These are phyloP conservation scores for Prosopocoilus inquinatus DNA, from an alignment of 2,888 invertebrate genomes.

Conservation along the genomic window DNA sequence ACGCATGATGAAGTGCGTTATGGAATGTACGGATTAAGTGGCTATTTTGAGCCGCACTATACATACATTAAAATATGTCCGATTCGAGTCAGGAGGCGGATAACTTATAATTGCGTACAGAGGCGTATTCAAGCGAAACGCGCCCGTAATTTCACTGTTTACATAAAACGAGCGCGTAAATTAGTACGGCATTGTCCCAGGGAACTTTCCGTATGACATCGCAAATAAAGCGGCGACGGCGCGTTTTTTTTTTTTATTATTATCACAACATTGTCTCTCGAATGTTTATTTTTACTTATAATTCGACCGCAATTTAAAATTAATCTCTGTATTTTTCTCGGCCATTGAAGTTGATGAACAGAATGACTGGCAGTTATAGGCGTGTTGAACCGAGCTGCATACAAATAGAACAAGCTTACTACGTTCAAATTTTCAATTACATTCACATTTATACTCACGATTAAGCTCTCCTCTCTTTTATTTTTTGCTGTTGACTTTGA, in stretches of 20 bases:
- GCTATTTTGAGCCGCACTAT: neutral
- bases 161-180: too few relatives aligned
- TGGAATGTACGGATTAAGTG: constrained; percentile 7
- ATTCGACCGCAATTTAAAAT: constrained; percentile 17
- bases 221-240: too few relatives aligned
- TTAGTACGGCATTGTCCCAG: too few relatives aligned
- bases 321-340: constrained; percentile 22
- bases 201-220: too few relatives aligned
- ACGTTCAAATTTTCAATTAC: constrained; percentile 8
- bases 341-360: constrained; percentile 24
- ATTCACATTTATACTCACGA: constrained; percentile 8
- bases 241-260: too few relatives aligned
- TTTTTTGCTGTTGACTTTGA: neutral
- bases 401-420: constrained; percentile 8
- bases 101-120: neutral
- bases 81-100: neutral
- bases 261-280: neutral
- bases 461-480: neutral
- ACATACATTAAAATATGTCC: constrained; percentile 4
- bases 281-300: constrained; percentile 13
- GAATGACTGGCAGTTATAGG: constrained; percentile 24
- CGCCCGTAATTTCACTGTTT: too few relatives aligned
- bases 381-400: constrained; percentile 9
- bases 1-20: constrained; percentile 8
- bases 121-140: too few relatives aligned